Conservation (phyloP, 2,113 vertebrate genomes). For the Podocnemis expansa region DNA sequence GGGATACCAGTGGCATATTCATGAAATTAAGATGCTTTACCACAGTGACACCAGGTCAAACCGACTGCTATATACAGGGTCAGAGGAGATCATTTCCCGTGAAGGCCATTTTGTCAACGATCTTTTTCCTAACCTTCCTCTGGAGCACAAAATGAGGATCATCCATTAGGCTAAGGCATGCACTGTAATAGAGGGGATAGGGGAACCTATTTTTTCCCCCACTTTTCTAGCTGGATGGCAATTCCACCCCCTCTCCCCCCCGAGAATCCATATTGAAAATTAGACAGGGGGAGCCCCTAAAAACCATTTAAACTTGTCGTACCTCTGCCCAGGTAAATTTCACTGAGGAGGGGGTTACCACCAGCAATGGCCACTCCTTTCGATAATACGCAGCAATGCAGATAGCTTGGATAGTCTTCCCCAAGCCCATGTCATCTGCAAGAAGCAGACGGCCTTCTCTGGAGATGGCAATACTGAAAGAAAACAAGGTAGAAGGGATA, state of each 20-base stretch:
- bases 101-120: neutral
- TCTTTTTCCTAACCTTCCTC: neutral
- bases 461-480: conserved; percentile 88
- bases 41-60: neutral
- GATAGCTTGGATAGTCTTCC: conserved; percentile 97
- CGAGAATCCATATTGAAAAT: neutral
- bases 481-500: neutral
- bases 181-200: neutral
- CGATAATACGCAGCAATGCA: conserved; percentile 94
- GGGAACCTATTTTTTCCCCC: neutral
- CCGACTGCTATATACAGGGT: neutral
- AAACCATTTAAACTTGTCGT: neutral
- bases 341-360: conserved; percentile 92
- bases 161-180: neutral
- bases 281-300: neutral
- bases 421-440: conserved; percentile 98
- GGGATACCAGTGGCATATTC: neutral
- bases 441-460: conserved; percentile 92
- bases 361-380: conserved; percentile 94
- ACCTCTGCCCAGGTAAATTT: conserved; percentile 98
- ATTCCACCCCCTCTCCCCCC: neutral
- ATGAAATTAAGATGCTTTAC: neutral
- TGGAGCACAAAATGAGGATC: neutral
- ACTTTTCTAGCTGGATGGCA: neutral
- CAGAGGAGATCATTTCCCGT: neutral